Evolutionary conservation across 2,888 invertebrate species (phyloP), one percentile per base, ranked within the genome.

Genomic region (Hemicrepidius hirtus): DNA sequence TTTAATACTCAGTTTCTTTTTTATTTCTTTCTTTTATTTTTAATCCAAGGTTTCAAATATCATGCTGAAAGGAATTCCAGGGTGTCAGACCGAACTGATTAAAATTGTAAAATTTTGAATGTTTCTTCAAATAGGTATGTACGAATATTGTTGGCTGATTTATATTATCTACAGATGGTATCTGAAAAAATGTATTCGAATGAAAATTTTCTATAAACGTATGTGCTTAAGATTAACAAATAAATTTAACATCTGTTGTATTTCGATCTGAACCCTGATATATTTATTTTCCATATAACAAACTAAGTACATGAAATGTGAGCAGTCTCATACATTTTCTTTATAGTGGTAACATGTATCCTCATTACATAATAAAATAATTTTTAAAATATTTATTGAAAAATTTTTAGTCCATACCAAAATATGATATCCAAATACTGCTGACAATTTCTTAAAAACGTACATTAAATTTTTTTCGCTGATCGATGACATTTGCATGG

Each of bases 311-410:
- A 59, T 65, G 24, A 18, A 24, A 49, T 57, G 64, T 64, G 40
- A 64, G 66, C 44, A 66, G 46, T 44, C 41, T 44, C 41, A 68
- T 57, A 32, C 28, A 68, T 46, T 68, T 68, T 41, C 44, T 59
- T 68, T 57, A 60, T 60, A 37, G 37, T 57, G 68, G 60, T 68
- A 68, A 59, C 21, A 68, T 71, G 71, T 71, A 71, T 66, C 66
- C 59, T 71, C 71, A 53, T 71, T 55, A 71, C 32, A 40, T 49
- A 71, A 71, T 71, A 71, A 71, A 70, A 18, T 66, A 50, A 71
- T 71, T 71, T 71, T 71, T 71, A 65, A 70, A 71, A 71, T 66
- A 71, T 18, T 12, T 41, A 46, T 35, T n/a, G 4, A 2, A 16
- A 12, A 53, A 28, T 53, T 28, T 53, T 28, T 24, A 24, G 24